Conservation (phyloP, 64 coral and sea anemone genomes). For the Astreopora myriophthalma region DNA sequence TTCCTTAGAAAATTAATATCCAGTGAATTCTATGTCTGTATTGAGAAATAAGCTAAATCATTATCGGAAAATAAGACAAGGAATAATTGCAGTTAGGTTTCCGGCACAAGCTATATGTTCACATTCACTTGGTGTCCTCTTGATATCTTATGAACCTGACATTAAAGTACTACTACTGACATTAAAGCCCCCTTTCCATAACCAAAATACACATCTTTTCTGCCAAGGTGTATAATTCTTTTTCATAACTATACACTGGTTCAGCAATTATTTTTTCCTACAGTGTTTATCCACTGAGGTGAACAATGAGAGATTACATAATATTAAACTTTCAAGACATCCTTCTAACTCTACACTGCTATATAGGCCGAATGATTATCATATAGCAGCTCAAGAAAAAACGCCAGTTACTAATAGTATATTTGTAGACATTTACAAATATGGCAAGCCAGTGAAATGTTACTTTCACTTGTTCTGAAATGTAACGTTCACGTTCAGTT, state of each 20-base stretch:
- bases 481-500: neutral
- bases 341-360: neutral
- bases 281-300: neutral
- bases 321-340: neutral
- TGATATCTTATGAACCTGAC: neutral
- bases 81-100: conserved; percentile 7
- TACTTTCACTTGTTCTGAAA: neutral
- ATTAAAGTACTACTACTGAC: neutral
- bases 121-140: neutral
- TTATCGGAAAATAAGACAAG: neutral
- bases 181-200: conserved; percentile 10
- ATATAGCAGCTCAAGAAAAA: neutral
- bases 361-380: neutral
- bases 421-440: neutral
- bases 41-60: neutral
- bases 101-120: conserved; percentile 6
- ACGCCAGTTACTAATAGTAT: neutral
- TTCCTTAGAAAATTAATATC: neutral
- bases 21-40: neutral
- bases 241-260: neutral
- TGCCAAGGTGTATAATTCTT: neutral
- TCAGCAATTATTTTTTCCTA: neutral
- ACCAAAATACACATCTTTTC: neutral
- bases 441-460: neutral
- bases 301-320: neutral